These are phyloP conservation scores for Propithecus deckenii DNA, from an alignment of 2,797 vertebrate species.

Conservation along the genomic window DNA sequence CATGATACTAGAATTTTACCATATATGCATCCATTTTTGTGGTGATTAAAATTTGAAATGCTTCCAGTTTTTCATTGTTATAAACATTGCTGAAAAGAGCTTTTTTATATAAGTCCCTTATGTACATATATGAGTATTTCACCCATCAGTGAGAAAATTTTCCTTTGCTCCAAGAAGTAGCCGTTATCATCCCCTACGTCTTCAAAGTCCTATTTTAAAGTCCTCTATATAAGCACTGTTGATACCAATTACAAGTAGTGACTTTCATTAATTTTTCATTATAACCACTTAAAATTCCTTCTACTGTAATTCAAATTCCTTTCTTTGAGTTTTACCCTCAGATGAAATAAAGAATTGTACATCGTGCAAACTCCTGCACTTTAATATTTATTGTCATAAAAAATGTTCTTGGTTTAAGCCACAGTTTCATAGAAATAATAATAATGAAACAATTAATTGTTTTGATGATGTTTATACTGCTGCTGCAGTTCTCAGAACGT, in stretches of 20 bases:
- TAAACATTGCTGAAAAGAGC: not conserved
- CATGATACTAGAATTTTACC: not conserved
- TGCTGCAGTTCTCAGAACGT: not conserved
- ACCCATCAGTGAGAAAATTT: not conserved
- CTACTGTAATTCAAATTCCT: not conserved
- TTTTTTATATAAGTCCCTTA: not conserved
- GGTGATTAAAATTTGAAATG: not conserved
- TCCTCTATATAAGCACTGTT: not conserved
- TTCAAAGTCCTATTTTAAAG: slow-evolving; percentile 5
- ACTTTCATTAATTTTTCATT: slow-evolving; percentile 22
- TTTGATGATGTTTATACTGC: not conserved
- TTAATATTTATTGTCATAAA: not conserved
- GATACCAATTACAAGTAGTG: not conserved
- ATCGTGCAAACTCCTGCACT: not conserved
- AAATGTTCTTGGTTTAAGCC: not conserved
- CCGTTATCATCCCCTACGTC: not conserved
- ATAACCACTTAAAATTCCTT: slow-evolving; percentile 26
- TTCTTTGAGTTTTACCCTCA: not conserved
- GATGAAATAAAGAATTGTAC: not conserved
- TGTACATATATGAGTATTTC: not conserved
- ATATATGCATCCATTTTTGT: not conserved
- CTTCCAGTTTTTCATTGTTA: not conserved
- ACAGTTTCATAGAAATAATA: not conserved
- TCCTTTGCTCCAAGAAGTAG: not conserved
- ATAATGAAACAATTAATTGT: not conserved